Base-by-base conservation (phyloP, 1,140 invertebrate genomes). In the Reticulitermes speratus region DNA sequence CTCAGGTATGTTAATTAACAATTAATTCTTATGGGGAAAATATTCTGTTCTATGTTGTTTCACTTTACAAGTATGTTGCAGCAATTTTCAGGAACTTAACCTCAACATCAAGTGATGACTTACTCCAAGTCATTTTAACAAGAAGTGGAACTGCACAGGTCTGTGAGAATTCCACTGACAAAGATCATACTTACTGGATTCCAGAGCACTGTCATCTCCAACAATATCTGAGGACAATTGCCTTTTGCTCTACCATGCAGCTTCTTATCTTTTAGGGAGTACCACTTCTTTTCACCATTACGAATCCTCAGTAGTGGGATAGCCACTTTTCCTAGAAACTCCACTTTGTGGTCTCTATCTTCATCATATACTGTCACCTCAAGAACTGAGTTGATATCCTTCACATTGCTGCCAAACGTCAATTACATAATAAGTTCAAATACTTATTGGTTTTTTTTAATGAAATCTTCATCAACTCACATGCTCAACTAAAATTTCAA, bases 291-390 rank as follows among this genome's bases (percentile, higher is more conserved):
- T 89, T 99, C 97, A 9, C 97, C 96, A 90, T 97, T 98, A 87
- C 95, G 92, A 88, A 99, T 97, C 90, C 95, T 93, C 32, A 97
- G 91, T 19, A 99, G 91, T 0, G 99, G 98, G 88, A 99, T 95
- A 8, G 95, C 95, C 21, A 99, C 92, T 92, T 97, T 98, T 11
- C 99, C 99, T 1, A 99, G 92, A 91, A 99, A 99, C 91, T 99
- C 98, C 1, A 98, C 97, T 91, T 99, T 99, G 90, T 99, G 98
- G 91, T 99, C 98, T 87, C 97, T 94, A 92, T 99, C 99, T 92
- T 99, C 99, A 90, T 99, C 99, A 90, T 96, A 99, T 0, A 99
- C 97, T 0, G 98, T 99, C n/a, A 99, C 92, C 90, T 99, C 98
- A 84, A 99, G 91, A 38, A 98, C 95, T 65, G 97, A 97, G 89